Evolutionary conservation across 2,797 vertebrate species (phyloP).

Genomic region (Nannoperca australis): DNA sequence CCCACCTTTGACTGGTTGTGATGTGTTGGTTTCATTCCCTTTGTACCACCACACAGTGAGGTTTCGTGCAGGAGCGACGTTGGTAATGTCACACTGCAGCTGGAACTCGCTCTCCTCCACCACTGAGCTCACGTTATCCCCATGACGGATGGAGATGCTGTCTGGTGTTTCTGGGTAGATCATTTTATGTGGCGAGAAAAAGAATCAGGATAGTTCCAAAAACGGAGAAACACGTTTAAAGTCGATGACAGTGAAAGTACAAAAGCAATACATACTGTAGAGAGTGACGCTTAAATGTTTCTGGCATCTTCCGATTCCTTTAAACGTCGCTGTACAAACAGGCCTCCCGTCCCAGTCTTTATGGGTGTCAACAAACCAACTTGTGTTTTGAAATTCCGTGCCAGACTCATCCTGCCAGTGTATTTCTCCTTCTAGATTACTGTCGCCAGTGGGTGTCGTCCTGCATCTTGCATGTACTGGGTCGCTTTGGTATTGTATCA

Average conservation of each 20-base stretch:
- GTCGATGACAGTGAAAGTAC: background rate
- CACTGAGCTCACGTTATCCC: background rate
- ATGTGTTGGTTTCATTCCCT: slow-evolving; percentile 33
- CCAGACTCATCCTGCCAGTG: slow-evolving; percentile 45
- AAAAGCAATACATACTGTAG: slow-evolving; percentile 73
- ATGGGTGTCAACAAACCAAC: slow-evolving; percentile 10
- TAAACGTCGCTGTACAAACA: slow-evolving; percentile 44
- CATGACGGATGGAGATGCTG: slow-evolving; percentile 48
- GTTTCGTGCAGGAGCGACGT: slow-evolving; percentile 61
- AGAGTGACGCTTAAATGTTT: slow-evolving; percentile 65
- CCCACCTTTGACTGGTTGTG: slow-evolving; percentile 28
- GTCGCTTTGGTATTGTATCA: slow-evolving; percentile 57
- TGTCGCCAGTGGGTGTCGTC: accelerated
- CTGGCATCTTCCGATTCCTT: slow-evolving; percentile 6
- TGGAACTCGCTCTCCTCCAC: slow-evolving; percentile 37
- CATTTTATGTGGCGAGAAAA: background rate
- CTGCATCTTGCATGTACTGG: slow-evolving; percentile 23
- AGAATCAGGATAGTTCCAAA: background rate
- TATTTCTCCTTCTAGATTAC: slow-evolving; percentile 1
- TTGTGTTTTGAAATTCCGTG: accelerated
- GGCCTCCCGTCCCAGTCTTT: slow-evolving; percentile 59
- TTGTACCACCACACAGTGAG: slow-evolving; percentile 73
- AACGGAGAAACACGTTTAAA: background rate
- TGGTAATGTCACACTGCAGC: slow-evolving; percentile 75
- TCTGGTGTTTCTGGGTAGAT: slow-evolving; percentile 70